Base-by-base conservation (phyloP, 2,888 invertebrate genomes). In the Calliphora vomitoria region DNA sequence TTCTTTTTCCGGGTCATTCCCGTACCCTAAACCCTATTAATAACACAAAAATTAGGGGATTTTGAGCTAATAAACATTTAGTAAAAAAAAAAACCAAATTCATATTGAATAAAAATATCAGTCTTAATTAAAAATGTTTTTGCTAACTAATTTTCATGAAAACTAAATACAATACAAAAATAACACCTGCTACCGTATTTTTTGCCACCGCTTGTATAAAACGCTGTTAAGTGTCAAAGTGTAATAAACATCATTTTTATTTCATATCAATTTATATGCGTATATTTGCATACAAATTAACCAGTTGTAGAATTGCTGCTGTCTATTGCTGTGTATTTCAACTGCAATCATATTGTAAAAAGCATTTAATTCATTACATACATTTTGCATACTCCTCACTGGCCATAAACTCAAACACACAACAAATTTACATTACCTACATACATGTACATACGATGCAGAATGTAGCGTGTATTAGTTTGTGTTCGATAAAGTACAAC, bases 211-310 rank as follows among this genome's bases (percentile, higher is more conserved):
- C 50, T 8, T 80, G 78, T 82, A 64, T 72, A 38, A 58, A 60
- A 62, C 13, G 58, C 31, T 79, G 78, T 60, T 60, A 75, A 85
- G 64, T 76, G 80, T 80, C 75, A 81, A 76, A 78, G 75, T 64
- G 69, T 82, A 75, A 74, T 62, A 75, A 85, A 82, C 74, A 87
- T 85, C 62, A 79, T 75, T 85, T 44, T 85, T 69, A 87, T 85
- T 79, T 64, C 58, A 82, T 79, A 85, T 87, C 87, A 82, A 87
- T 82, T 78, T 75, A 71, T 82, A 58, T 85, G 75, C 66, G 53
- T 75, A 53, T 35, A 71, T 83, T 84, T 87, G 87, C 87, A 85
- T 87, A 85, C 64, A 79, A 85, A 85, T 87, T 82, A 87, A 75
- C 69, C 75, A 82, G 64, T 82, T 82, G 44, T 69, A 76, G 35